Evolutionary conservation across 2,113 vertebrate genomes (phyloP).

Genomic region (Elaphurus davidianus): DNA sequence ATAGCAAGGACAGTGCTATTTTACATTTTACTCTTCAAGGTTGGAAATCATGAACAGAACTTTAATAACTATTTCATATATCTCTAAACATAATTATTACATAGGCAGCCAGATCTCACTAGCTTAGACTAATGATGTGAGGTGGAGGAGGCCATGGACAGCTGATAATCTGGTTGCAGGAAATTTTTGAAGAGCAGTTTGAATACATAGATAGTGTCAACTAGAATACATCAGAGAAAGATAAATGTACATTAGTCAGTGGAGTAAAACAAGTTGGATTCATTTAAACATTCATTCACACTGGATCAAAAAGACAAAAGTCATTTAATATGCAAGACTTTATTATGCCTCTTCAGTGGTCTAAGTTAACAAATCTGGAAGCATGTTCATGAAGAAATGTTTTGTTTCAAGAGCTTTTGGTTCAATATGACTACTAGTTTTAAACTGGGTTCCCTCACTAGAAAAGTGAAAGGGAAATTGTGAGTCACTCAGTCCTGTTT

Average conservation of each 20-base stretch:
- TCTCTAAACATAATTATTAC: background rate
- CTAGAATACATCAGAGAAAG: background rate
- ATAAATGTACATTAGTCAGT: background rate
- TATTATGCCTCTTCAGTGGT: background rate
- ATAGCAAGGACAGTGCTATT: background rate
- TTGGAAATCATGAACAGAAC: background rate
- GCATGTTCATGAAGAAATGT: background rate
- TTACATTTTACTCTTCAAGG: background rate
- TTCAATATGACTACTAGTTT: background rate
- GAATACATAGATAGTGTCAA: background rate
- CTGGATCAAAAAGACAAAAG: background rate
- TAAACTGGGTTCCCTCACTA: background rate
- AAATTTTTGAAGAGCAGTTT: conserved; percentile 15
- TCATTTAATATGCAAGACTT: background rate
- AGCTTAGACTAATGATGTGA: background rate
- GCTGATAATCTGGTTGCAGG: background rate
- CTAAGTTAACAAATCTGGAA: background rate
- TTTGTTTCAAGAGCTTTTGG: background rate
- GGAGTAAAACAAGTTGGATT: background rate
- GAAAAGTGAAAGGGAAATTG: background rate
- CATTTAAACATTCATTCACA: conserved; percentile 26
- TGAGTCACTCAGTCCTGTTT: background rate
- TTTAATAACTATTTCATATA: background rate
- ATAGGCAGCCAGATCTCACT: background rate
- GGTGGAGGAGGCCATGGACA: background rate